A percentile compares a stretch with the other conserved stretches of the same genome.
phyloP scores from a whole-genome alignment of 2,888 invertebrate species.

The Meliscaeva auricollis region DNA sequence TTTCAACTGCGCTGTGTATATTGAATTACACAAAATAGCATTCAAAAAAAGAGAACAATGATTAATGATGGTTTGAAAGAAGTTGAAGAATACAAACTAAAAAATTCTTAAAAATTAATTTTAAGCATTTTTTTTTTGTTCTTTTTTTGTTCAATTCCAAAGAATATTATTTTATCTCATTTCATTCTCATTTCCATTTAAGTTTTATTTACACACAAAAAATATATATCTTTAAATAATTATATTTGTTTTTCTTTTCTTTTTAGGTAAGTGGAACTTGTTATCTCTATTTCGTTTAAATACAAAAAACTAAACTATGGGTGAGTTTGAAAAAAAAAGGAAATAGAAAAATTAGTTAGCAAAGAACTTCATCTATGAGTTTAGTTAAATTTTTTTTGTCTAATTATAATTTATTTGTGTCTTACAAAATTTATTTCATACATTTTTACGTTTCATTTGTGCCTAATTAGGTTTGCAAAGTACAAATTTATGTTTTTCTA shows the following conservation, averaged over 20 bases:
- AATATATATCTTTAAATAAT: not conserved
- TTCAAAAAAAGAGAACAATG: conserved; percentile 30
- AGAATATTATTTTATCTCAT: conserved; percentile 13
- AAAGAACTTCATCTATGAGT: no score
- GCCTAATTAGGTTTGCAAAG: no score
- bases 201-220: not conserved
- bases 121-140: conserved; percentile 45
- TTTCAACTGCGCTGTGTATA: conserved; percentile 37
- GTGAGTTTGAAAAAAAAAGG: no score
- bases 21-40: conserved; percentile 60
- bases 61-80: conserved; percentile 52
- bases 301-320: conserved; percentile 12
- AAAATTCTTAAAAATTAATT: conserved; percentile 26
- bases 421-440: no score
- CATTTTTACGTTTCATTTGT: no score
- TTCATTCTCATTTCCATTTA: not conserved
- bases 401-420: no score
- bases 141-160: conserved; percentile 16
- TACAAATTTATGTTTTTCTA: no score
- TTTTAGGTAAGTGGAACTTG: conserved; percentile 67
- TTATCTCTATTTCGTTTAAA: not conserved
- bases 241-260: conserved; percentile 41
- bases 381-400: no score
- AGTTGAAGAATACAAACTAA: conserved; percentile 4
- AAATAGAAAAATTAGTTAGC: no score